These are phyloP conservation scores for Physeter macrocephalus DNA, from an alignment of 2,113 vertebrate species.

Conservation along the genomic window DNA sequence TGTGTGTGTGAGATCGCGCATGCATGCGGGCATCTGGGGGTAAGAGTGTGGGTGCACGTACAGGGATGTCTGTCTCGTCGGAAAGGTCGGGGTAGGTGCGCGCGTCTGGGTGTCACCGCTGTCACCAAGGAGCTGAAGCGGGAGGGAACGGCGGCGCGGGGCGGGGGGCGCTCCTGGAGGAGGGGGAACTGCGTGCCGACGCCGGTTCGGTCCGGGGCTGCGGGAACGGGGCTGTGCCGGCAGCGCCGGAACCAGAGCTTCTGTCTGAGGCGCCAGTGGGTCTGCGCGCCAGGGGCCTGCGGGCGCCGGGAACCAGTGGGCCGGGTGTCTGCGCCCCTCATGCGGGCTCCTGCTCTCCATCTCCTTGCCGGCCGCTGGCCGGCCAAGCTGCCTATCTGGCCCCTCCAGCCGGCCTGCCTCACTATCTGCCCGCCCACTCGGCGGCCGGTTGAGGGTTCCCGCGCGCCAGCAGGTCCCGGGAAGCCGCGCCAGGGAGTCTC, in stretches of 20 bases:
- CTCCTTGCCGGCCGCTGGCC: background rate
- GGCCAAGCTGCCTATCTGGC: conserved; percentile 48
- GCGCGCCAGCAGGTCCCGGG: background rate
- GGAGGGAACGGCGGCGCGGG: background rate
- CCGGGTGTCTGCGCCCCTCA: background rate
- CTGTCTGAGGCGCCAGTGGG: conserved; percentile 28
- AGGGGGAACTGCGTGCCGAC: background rate
- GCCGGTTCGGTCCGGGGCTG: conserved; percentile 7
- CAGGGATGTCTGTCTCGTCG: conserved; percentile 55
- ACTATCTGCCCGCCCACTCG: conserved; percentile 42
- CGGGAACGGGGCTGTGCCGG: background rate
- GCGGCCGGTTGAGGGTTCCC: background rate
- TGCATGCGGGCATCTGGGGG: conserved; percentile 53
- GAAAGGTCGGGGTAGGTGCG: conserved; percentile 66
- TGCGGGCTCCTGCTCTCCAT: background rate
- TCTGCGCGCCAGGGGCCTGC: background rate
- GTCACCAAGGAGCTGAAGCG: conserved; percentile 58
- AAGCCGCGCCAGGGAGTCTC: background rate
- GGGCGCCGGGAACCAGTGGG: background rate
- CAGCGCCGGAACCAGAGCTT: background rate
- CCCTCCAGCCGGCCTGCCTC: conserved; percentile 37
- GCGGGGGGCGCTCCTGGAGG: background rate
- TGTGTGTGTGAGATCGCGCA: conserved; percentile 20
- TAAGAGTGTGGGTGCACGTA: conserved; percentile 40
- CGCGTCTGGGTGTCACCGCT: conserved; percentile 55